phyloP scores from a whole-genome alignment of 2,888 invertebrate species.

The Noctuana brunneofusca region DNA sequence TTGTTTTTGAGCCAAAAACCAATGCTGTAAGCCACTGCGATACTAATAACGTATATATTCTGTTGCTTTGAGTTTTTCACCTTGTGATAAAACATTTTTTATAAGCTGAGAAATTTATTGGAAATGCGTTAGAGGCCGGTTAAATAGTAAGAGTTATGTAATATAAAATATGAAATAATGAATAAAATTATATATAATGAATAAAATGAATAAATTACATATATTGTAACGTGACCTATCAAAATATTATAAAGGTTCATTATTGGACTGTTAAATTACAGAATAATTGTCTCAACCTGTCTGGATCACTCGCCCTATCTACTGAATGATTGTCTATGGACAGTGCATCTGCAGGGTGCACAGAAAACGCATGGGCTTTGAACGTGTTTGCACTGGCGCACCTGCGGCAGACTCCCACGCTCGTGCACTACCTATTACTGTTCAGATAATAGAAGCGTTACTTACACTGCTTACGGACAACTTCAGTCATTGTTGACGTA shows the following conservation, averaged over 20 bases:
- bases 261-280: too few species aligned
- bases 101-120: conserved; percentile 59
- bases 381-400: conserved; percentile 57
- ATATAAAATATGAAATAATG: too few species aligned
- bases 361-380: conserved; percentile 42
- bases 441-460: conserved; percentile 37
- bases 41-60: conserved; percentile 72
- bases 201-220: too few species aligned
- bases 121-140: conserved; percentile 62
- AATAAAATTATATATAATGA: too few species aligned
- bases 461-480: conserved; percentile 28
- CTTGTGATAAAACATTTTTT: conserved; percentile 68
- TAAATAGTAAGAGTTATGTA: conserved; percentile 41
- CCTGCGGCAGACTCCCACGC: conserved; percentile 79
- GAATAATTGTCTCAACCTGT: conserved; percentile 17
- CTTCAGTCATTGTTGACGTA: conserved; percentile 26
- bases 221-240: too few species aligned
- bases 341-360: conserved; percentile 37
- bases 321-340: conserved; percentile 46
- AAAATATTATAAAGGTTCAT: too few species aligned
- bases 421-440: conserved; percentile 47
- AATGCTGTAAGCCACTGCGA: conserved; percentile 57
- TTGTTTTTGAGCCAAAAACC: conserved; percentile 63
- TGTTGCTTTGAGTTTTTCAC: conserved; percentile 69
- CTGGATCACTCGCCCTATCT: conserved; percentile 15